Conservation (phyloP, 2,113 vertebrate species). For the Actenoides hombroni region DNA sequence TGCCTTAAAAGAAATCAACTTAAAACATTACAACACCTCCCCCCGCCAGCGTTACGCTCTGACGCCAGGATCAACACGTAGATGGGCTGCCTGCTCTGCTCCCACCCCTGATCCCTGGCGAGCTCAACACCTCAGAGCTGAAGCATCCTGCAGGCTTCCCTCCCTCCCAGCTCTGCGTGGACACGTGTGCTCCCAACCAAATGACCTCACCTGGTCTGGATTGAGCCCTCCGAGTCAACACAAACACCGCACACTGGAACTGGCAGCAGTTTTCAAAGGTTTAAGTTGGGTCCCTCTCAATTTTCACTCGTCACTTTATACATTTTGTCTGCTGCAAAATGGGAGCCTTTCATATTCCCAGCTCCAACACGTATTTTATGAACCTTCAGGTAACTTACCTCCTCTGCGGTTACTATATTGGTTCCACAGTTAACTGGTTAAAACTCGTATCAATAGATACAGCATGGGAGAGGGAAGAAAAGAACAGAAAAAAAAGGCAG, state of each 20-base stretch:
- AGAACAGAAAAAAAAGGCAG: neutral
- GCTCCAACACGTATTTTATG: conserved; percentile 29
- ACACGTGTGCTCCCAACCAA: conserved; percentile 1
- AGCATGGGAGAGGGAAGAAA: neutral
- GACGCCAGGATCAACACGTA: conserved; percentile 63
- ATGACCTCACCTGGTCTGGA: conserved; percentile 37
- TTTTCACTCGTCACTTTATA: conserved; percentile 21
- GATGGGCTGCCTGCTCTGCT: neutral
- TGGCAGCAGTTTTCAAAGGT: conserved; percentile 32
- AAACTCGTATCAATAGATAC: neutral
- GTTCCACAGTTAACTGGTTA: conserved; percentile 25
- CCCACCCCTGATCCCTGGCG: neutral
- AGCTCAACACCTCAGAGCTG: neutral
- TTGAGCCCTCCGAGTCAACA: conserved; percentile 53
- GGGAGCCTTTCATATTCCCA: conserved; percentile 27
- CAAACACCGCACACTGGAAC: conserved; percentile 39
- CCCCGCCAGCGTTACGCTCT: neutral
- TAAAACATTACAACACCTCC: conserved; percentile 35
- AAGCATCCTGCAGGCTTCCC: conserved; percentile 14
- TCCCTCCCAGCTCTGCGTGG: neutral
- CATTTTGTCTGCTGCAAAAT: conserved; percentile 4
- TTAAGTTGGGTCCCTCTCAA: conserved; percentile 11
- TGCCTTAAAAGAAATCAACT: conserved; percentile 54
- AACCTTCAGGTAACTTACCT: conserved; percentile 7
- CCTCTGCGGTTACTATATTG: neutral